Base-by-base conservation (phyloP, 2,797 vertebrate genomes). In the Artibeus lituratus region DNA sequence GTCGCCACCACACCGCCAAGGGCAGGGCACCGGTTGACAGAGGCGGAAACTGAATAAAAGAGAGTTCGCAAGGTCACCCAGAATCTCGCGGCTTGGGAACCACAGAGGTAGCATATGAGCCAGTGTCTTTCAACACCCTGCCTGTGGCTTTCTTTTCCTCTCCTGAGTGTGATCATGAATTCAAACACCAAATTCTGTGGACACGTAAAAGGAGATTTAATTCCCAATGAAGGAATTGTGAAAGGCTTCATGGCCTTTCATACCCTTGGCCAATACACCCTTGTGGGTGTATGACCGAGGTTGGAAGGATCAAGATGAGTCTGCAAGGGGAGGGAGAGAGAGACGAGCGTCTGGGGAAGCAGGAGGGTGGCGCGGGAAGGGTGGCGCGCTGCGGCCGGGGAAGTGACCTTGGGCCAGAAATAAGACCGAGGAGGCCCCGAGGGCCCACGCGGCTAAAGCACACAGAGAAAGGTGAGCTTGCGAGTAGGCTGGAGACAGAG, bases 251-350 rank as follows among this genome's bases (percentile, higher is more conserved):
- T 16, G 87, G n/a, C n/a, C n/a, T n/a, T n/a, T n/a, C n/a, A n/a
- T n/a, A n/a, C n/a, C n/a, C n/a, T n/a, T n/a, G n/a, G n/a, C n/a
- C n/a, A n/a, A n/a, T n/a, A n/a, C n/a, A n/a, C n/a, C n/a, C n/a
- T n/a, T n/a, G 51, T 80, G 49, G 39, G 15, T 18, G 4, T 8
- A 5, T 32, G 44, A 35, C 51, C 39, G 51, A 90, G 57, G 26
- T 82, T 19, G 62, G 67, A 97, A 94, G 77, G 77, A 86, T 53
- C 87, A 77, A 91, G 19, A 85, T 12, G 19, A 51, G 59, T 59
- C 22, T 74, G 74, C 32, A 49, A 90, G 14, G 11, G 39, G 49
- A 90, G 11, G 65, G 5, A 37, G 59, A 73, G 29, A 26, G n/a
- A 81, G 21, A 21, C 16, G 53, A n/a, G 3, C 9, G 35, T n/a